A percentile compares a stretch with the other conserved stretches of the same genome.
Evolutionary conservation across 2,113 vertebrate genomes (phyloP).

Genomic region (Neogale vison): DNA sequence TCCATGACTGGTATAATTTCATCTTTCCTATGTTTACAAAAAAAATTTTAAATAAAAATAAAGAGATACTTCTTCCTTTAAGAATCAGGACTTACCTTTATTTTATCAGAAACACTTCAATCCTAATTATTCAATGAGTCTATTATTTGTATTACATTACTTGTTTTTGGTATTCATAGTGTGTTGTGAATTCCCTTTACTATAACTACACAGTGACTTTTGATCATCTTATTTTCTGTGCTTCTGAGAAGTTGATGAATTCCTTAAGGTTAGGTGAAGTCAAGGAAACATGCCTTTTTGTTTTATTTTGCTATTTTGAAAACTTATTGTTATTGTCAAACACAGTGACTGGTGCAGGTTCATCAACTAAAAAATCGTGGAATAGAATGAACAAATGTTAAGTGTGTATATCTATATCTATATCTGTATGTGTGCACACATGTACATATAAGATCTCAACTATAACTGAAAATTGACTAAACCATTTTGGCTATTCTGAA

Average conservation of each 20-base stretch:
- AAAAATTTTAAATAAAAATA: not conserved
- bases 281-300: not conserved
- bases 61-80: not conserved
- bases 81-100: not conserved
- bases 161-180: not conserved
- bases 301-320: not conserved
- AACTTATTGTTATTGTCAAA: not conserved
- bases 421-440: not conserved
- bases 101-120: not conserved
- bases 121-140: not conserved
- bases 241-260: not conserved
- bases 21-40: not conserved
- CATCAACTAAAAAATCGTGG: not conserved
- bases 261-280: not conserved
- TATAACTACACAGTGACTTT: not conserved
- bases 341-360: not conserved
- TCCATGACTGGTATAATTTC: accelerated
- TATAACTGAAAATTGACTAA: not conserved
- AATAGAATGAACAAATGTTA: not conserved
- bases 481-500: not conserved
- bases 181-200: not conserved
- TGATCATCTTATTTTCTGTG: not conserved
- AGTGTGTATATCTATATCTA: too few relatives aligned
- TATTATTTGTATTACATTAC: not conserved
- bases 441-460: not conserved